phyloP scores from a whole-genome alignment of 1,140 invertebrate species.

The Drosophila nasuta region DNA sequence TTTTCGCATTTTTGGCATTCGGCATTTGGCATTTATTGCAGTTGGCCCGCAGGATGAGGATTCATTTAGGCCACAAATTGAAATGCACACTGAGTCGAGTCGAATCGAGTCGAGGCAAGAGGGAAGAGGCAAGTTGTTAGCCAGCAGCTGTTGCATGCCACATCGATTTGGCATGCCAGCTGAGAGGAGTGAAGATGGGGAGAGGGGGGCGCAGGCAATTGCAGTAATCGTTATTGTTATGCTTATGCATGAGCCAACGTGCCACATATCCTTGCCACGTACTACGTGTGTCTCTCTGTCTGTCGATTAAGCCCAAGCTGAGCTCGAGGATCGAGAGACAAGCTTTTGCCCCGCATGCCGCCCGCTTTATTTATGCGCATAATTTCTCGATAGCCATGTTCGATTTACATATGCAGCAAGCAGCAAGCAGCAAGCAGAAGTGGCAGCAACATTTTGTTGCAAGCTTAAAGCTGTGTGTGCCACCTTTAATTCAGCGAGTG shows the following conservation, averaged over 20 bases:
- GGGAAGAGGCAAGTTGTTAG: conserved; percentile 49
- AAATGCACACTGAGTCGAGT: conserved; percentile 66
- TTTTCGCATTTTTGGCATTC: conserved; percentile 16
- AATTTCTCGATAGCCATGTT: conserved; percentile 54
- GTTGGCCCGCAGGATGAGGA: conserved; percentile 10
- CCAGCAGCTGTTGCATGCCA: conserved; percentile 76
- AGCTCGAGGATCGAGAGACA: conserved; percentile 9
- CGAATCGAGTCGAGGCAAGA: not conserved
- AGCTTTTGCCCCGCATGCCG: conserved; percentile 29
- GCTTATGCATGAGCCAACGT: conserved; percentile 75
- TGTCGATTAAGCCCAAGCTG: conserved; percentile 47
- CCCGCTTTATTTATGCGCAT: conserved; percentile 72
- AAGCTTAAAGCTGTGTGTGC: conserved; percentile 48
- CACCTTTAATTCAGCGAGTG: not conserved
- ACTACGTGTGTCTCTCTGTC: conserved; percentile 13
- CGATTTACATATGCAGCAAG: conserved; percentile 77
- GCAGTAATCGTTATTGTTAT: conserved; percentile 63
- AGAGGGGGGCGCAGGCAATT: not conserved
- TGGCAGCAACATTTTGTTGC: conserved; percentile 13
- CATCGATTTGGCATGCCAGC: conserved; percentile 52
- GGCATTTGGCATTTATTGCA: conserved; percentile 34
- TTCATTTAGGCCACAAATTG: conserved; percentile 62
- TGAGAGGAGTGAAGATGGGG: not conserved
- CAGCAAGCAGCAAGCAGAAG: conserved; percentile 29
- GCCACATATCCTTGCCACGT: conserved; percentile 34